phyloP scores from a whole-genome alignment of 2,888 invertebrate genomes.

The Linnaemya tessellans region DNA sequence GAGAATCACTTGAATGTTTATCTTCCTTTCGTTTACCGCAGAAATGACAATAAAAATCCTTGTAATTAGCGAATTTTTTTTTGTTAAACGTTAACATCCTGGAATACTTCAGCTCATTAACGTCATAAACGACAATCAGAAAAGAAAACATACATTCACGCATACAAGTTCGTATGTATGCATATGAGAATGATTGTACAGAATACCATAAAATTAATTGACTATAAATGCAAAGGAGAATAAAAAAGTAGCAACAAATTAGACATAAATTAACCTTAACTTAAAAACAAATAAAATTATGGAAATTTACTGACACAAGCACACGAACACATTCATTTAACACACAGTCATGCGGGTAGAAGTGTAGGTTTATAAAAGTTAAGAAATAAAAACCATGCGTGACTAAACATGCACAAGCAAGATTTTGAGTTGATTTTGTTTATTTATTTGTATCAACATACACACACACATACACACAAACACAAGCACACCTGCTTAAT shows the following conservation, averaged over 20 bases:
- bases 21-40: background rate
- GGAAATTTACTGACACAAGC: conserved; percentile 3
- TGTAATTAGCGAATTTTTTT: conserved; percentile 21
- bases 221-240: conserved; percentile 29
- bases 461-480: background rate
- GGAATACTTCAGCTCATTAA: conserved; percentile 8
- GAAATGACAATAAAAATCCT: background rate
- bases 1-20: too few relatives aligned
- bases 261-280: conserved; percentile 55
- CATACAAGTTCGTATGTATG: background rate
- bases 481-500: conserved; percentile 1
- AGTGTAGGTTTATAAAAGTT: background rate
- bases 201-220: conserved; percentile 40
- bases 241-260: conserved; percentile 39
- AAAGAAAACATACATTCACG: background rate
- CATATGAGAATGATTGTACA: background rate
- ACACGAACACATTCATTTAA: background rate
- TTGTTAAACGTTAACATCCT: conserved; percentile 24
- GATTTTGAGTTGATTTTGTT: background rate
- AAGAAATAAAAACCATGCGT: conserved; percentile 39
- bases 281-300: conserved; percentile 59
- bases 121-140: background rate
- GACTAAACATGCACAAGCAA: conserved; percentile 19
- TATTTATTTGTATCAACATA: conserved; percentile 2
- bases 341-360: too few relatives aligned